Conservation (phyloP, 2,797 vertebrate species). For the Gobio occitaniae region DNA sequence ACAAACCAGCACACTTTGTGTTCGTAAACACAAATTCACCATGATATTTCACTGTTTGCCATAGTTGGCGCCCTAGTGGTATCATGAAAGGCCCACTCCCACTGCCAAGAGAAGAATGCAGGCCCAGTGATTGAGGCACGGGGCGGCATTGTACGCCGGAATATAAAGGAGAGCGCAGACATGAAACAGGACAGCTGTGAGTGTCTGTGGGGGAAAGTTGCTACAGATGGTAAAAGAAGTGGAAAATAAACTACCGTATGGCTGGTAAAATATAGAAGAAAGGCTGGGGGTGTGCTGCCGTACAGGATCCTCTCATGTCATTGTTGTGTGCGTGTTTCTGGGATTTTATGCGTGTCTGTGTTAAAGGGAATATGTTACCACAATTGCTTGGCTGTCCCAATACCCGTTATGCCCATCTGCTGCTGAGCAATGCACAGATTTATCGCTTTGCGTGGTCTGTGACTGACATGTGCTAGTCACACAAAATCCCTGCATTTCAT, state of each 20-base stretch:
- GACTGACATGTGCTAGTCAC: conserved; percentile 53
- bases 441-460: conserved; percentile 48
- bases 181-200: conserved; percentile 85
- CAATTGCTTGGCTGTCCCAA: conserved; percentile 53
- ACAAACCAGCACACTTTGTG: not conserved
- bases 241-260: conserved; percentile 79
- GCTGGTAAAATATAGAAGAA: conserved; percentile 83
- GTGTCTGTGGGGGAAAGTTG: conserved; percentile 85
- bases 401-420: conserved; percentile 62
- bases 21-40: conserved; percentile 1
- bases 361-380: conserved; percentile 56
- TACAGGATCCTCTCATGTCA: conserved; percentile 53
- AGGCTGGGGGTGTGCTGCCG: conserved; percentile 59
- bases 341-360: conserved; percentile 41
- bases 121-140: conserved; percentile 69
- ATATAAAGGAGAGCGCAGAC: conserved; percentile 80
- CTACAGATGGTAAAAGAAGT: conserved; percentile 83
- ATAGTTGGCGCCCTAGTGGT: conserved; percentile 25
- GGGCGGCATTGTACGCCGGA: conserved; percentile 72
- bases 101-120: conserved; percentile 53
- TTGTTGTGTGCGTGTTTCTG: conserved; percentile 42
- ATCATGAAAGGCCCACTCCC: conserved; percentile 48
- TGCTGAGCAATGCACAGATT: conserved; percentile 55
- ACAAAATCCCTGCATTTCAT: conserved; percentile 43
- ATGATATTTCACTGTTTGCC: conserved; percentile 30